Conservation (phyloP, 2,113 vertebrate species). For the Dasypus novemcinctus region DNA sequence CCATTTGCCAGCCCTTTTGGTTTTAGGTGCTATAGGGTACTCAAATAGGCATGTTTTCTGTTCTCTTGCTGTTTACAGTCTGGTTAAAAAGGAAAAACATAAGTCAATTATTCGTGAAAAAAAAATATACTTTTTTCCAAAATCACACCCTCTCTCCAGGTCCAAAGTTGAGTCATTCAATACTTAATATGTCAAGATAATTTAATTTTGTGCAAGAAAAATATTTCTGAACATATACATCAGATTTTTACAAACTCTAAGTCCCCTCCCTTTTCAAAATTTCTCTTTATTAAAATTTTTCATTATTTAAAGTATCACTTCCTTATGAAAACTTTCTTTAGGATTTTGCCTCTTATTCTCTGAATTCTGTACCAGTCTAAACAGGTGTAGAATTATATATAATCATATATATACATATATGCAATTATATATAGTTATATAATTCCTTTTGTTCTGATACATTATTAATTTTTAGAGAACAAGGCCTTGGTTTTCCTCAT, state of each 20-base stretch:
- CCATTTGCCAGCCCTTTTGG: background rate
- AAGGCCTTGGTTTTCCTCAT: background rate
- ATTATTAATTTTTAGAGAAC: background rate
- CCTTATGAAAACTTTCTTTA: background rate
- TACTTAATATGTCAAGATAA: background rate
- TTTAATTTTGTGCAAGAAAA: no score
- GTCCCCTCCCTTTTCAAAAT: background rate
- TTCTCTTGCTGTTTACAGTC: background rate
- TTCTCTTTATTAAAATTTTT: slow-evolving; percentile 12
- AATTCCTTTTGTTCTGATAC: background rate
- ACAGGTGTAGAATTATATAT: no score
- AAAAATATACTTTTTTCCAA: background rate
- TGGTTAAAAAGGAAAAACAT: background rate
- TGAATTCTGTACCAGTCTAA: background rate
- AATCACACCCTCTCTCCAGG: background rate
- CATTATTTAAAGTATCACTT: background rate
- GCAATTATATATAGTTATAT: background rate
- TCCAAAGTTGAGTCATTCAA: background rate
- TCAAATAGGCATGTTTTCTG: background rate
- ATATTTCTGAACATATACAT: no score
- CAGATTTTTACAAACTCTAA: no score
- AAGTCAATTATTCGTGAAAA: slow-evolving; percentile 4
- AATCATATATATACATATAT: background rate
- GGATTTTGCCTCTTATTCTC: background rate
- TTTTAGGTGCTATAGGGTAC: background rate